Base-by-base conservation (phyloP, 2,797 vertebrate genomes). In the Apogon talboti region DNA sequence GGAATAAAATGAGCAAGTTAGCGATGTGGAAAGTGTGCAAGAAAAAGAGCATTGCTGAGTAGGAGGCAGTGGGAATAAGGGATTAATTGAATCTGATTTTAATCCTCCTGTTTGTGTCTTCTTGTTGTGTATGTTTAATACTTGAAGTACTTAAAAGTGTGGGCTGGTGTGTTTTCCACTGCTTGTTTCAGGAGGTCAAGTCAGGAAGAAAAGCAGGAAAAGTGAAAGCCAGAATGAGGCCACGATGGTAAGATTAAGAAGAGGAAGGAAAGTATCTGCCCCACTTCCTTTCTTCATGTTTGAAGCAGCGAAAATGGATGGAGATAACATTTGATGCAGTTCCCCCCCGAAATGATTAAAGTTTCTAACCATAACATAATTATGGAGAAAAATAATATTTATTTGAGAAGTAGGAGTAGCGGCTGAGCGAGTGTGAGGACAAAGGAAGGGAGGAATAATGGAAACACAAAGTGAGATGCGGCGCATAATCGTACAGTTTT, bases 61-160 rank as follows among this genome's bases (percentile, higher is more conserved):
- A 67, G 81, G 84, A 85, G 81, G 87, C 68, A 60, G 41, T 47
- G 80, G 79, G 81, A 86, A 78, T 76, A 75, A 69, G 76, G 79
- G 83, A 89, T 89, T 90, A 84, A 91, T 90, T 87, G 76, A 89
- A 85, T 89, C 52, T 35, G 72, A 83, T 89, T 84, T 81, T 86
- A 88, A 89, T 81, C 84, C 76, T 72, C 67, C 58, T 71, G 76
- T 79, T 83, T 85, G 59, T 72, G 60, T 71, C 55, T 74, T 40
- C 41, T 71, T 60, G 52, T 79, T 83, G 61, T 73, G 37, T 71
- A 15, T 64, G 68, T 51, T 55, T 11, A 48, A 50, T 45, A 43
- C 74, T 30, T 74, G 28, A 49, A 50, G 10, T 10, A 35, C 33
- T 74, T 41, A 62, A 38, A 70, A 69, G n/a, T 14, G 35, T 6